Evolutionary conservation across 2,888 invertebrate genomes (phyloP).

Genomic region (Minunthozetes semirufus): DNA sequence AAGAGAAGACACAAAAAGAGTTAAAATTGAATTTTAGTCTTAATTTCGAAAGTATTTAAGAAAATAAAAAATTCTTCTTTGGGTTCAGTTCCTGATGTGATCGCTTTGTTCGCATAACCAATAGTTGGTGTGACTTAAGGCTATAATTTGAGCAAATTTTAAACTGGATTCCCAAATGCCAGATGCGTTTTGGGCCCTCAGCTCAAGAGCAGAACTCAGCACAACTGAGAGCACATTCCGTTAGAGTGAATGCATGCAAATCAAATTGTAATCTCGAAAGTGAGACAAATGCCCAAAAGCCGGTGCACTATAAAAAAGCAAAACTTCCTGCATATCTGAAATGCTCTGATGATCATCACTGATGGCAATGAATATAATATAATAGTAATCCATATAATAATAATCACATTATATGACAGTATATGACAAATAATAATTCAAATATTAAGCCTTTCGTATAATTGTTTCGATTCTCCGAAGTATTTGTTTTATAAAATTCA

Average conservation of each 20-base stretch:
- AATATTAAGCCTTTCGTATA: too few relatives aligned
- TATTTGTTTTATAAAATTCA: neutral
- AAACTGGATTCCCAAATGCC: conserved; percentile 16
- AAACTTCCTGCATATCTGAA: conserved; percentile 20
- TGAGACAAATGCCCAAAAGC: conserved; percentile 17
- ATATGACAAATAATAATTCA: too few relatives aligned
- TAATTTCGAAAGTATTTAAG: too few relatives aligned
- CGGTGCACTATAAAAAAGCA: neutral
- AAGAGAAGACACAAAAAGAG: neutral
- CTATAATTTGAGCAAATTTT: conserved; percentile 13
- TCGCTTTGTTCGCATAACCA: neutral
- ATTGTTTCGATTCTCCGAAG: too few relatives aligned
- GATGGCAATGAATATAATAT: neutral
- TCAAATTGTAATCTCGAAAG: neutral
- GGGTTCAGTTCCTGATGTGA: neutral
- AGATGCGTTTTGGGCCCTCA: conserved; percentile 14
- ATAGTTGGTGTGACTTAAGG: conserved; percentile 17
- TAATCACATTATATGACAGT: neutral
- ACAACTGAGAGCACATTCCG: conserved; percentile 7
- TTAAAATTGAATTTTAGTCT: too few relatives aligned
- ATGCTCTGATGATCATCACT: conserved; percentile 17
- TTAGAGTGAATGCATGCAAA: conserved; percentile 15
- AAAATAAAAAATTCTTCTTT: too few relatives aligned
- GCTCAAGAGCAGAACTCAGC: neutral
- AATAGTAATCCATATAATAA: neutral